These are phyloP conservation scores for Drosophila quasianomalipes DNA, from an alignment of 2,888 invertebrate genomes.

Conservation along the genomic window DNA sequence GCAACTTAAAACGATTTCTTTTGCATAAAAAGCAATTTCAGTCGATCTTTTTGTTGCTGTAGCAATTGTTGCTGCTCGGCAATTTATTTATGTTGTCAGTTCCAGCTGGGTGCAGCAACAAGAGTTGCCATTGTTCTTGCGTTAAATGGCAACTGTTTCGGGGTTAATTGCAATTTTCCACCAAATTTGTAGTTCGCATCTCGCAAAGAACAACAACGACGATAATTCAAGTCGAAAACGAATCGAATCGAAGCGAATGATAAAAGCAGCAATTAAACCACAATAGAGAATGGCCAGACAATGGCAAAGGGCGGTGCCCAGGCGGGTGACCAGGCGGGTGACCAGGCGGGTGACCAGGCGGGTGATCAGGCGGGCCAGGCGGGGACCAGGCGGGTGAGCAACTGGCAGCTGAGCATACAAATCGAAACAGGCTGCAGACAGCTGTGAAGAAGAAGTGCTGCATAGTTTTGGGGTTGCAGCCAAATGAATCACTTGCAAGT, in stretches of 20 bases:
- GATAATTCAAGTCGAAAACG: conserved; percentile 39
- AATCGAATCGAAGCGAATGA: conserved; percentile 27
- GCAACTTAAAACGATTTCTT: not conserved
- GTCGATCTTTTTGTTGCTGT: not conserved
- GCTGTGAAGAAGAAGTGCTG: conserved; percentile 43
- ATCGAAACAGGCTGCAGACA: conserved; percentile 33
- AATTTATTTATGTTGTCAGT: conserved; percentile 3
- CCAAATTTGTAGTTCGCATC: conserved; percentile 30
- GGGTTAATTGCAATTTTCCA: conserved; percentile 72
- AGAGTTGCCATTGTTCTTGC: not conserved
- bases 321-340: no score
- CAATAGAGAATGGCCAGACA: conserved; percentile 18
- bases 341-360: no score
- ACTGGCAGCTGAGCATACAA: conserved; percentile 19
- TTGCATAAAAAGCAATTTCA: conserved; percentile 12
- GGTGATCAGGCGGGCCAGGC: no score
- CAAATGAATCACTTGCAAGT: conserved; percentile 46
- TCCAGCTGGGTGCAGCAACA: conserved; percentile 8
- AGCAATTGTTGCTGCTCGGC: not conserved
- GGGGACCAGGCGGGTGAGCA: no score
- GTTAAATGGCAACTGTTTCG: conserved; percentile 13
- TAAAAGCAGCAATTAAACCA: conserved; percentile 48
- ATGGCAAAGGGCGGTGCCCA: not conserved
- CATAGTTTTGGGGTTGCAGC: conserved; percentile 48
- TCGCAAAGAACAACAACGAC: conserved; percentile 17